Evolutionary conservation across 2,797 vertebrate genomes (phyloP).

Genomic region (Mormyrus proboscirostris): DNA sequence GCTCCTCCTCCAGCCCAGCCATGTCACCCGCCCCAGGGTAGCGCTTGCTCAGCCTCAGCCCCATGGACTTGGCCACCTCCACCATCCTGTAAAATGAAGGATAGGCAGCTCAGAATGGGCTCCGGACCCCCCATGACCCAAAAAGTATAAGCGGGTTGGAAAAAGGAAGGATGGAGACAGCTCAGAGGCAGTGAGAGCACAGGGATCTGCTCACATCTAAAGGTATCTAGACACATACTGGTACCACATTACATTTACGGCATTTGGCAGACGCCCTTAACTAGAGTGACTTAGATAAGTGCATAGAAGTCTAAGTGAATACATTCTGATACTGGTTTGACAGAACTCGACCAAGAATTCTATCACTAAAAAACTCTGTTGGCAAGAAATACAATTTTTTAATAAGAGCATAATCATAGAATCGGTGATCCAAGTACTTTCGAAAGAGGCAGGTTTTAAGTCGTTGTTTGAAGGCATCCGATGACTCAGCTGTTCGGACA

Average conservation of each 20-base stretch:
- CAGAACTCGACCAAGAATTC: neutral
- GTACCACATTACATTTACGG: neutral
- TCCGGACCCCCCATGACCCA: no score
- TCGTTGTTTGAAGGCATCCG: neutral
- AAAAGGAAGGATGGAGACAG: neutral
- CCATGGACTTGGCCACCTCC: slow-evolving; percentile 83
- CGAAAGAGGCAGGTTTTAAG: neutral
- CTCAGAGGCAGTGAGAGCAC: neutral
- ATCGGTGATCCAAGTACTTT: neutral
- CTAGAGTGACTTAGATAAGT: neutral
- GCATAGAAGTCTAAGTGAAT: neutral
- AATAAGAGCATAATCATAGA: neutral
- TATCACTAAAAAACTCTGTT: neutral
- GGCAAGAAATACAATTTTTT: neutral
- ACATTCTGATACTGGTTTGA: neutral
- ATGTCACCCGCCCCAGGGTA: slow-evolving; percentile 26
- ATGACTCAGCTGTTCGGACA: neutral
- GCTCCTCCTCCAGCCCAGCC: slow-evolving; percentile 43
- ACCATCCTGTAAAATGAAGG: slow-evolving; percentile 63
- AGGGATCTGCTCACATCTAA: neutral
- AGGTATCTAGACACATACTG: neutral
- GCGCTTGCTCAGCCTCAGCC: slow-evolving; percentile 68
- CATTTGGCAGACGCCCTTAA: neutral
- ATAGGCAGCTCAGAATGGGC: neutral
- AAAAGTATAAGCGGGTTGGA: no score